A percentile compares a stretch with the other conserved stretches of the same genome.
phyloP scores from a whole-genome alignment of 1,140 invertebrate species.

The Musca vetustissima region DNA sequence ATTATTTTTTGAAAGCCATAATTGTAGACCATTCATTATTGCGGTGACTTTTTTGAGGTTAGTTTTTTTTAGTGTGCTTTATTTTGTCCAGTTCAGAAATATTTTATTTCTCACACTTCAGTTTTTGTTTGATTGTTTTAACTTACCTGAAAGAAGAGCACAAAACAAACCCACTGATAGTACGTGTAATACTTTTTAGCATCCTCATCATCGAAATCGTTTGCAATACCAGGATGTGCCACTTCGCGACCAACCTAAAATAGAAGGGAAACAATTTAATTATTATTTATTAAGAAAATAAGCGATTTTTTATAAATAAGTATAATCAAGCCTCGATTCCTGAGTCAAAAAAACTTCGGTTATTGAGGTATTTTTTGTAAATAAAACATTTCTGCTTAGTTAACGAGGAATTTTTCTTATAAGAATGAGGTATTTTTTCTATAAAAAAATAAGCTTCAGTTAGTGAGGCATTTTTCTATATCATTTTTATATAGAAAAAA shows the following conservation, averaged over 20 bases:
- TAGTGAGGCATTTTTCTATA: too few relatives aligned
- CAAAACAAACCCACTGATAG: conserved; percentile 94
- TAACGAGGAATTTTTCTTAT: too few relatives aligned
- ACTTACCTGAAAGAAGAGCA: conserved; percentile 84
- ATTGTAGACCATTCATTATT: not conserved
- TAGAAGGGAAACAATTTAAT: conserved; percentile 17
- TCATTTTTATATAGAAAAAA: too few relatives aligned
- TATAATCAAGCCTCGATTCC: not conserved
- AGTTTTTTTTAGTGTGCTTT: not conserved
- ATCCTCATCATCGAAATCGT: conserved; percentile 72
- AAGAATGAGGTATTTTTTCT: too few relatives aligned
- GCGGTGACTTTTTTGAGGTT: not conserved
- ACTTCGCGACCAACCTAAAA: conserved; percentile 73
- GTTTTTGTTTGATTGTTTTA: not conserved
- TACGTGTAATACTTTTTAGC: conserved; percentile 84
- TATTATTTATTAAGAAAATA: not conserved
- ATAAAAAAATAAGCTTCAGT: too few relatives aligned
- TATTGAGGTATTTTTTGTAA: too few relatives aligned
- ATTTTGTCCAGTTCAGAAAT: not conserved
- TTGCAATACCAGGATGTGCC: conserved; percentile 78
- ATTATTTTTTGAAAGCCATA: conserved; percentile 3
- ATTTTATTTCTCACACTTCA: not conserved
- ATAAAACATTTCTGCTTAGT: too few relatives aligned
- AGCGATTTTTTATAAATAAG: not conserved
- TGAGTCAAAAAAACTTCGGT: too few relatives aligned